These are phyloP conservation scores for Therioaphis trifolii DNA, from an alignment of 2,888 invertebrate species.

Conservation along the genomic window DNA sequence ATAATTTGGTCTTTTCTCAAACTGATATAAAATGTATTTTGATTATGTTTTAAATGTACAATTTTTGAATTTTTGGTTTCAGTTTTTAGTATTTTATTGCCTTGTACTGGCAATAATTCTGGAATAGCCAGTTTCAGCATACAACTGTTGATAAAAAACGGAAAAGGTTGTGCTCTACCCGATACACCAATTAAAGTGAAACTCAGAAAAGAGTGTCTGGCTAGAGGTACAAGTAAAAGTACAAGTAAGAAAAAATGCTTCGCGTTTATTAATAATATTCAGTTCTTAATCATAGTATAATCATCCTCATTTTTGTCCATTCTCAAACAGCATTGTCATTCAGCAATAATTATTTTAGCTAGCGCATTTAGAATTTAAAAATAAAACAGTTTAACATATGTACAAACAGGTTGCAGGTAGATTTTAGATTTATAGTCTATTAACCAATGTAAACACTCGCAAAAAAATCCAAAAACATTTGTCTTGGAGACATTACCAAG, in stretches of 20 bases:
- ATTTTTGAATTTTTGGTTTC: constrained; percentile 67
- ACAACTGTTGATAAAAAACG: constrained; percentile 84
- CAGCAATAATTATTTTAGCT: neutral
- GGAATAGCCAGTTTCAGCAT: constrained; percentile 89
- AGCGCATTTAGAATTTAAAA: neutral
- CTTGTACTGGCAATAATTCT: constrained; percentile 87
- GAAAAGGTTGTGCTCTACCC: constrained; percentile 82
- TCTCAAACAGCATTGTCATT: neutral
- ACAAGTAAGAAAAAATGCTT: constrained; percentile 58
- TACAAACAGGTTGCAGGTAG: neutral
- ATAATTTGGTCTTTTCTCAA: no score
- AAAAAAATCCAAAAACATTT: neutral
- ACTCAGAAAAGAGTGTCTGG: constrained; percentile 90
- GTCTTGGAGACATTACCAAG: neutral
- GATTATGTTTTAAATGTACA: constrained; percentile 37
- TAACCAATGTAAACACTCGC: neutral
- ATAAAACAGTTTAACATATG: neutral
- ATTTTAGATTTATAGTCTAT: neutral
- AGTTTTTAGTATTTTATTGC: constrained; percentile 90
- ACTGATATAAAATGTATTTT: no score
- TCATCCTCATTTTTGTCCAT: neutral
- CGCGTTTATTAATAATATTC: no score
- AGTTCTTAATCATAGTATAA: constrained; percentile 32
- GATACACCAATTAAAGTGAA: constrained; percentile 88
- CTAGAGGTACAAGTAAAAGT: constrained; percentile 79